These are phyloP conservation scores for Phycodurus eques DNA, from an alignment of 2,113 vertebrate genomes.

Conservation along the genomic window DNA sequence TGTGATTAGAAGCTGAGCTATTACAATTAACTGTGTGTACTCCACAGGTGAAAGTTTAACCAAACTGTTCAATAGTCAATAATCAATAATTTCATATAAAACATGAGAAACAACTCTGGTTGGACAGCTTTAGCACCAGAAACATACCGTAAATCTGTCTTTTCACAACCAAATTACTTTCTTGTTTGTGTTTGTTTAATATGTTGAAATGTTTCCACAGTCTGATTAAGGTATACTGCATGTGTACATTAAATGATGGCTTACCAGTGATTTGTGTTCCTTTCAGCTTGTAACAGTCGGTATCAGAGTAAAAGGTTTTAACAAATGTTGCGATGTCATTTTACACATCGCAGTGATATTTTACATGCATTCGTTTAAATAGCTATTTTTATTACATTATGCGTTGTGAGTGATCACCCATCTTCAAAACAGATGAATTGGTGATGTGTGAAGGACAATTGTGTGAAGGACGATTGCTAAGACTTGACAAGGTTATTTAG, in stretches of 20 bases:
- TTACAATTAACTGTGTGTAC: not conserved
- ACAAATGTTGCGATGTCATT: not conserved
- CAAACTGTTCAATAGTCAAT: not conserved
- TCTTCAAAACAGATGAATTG: not conserved
- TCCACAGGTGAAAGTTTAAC: not conserved
- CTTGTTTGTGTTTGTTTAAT: not conserved
- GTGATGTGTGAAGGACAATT: not conserved
- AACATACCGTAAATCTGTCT: not conserved
- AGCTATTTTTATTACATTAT: not conserved
- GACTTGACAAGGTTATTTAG: too few relatives aligned
- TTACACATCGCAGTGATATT: not conserved
- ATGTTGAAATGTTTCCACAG: not conserved
- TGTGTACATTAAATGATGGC: not conserved
- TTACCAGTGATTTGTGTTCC: too few relatives aligned
- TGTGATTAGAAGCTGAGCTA: not conserved
- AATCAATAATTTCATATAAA: not conserved
- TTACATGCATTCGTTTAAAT: not conserved
- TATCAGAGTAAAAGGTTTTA: not conserved
- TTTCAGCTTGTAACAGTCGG: not conserved
- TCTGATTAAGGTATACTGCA: not conserved
- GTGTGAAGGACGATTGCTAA: too few relatives aligned
- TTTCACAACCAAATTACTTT: not conserved
- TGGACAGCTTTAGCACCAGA: not conserved
- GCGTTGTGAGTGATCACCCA: not conserved
- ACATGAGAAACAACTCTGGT: not conserved